Percentiles rank a stretch among this genome's conserved stretches.
Evolutionary conservation across 2,888 invertebrate genomes (phyloP).

Genomic region (Tinea semifulvella): DNA sequence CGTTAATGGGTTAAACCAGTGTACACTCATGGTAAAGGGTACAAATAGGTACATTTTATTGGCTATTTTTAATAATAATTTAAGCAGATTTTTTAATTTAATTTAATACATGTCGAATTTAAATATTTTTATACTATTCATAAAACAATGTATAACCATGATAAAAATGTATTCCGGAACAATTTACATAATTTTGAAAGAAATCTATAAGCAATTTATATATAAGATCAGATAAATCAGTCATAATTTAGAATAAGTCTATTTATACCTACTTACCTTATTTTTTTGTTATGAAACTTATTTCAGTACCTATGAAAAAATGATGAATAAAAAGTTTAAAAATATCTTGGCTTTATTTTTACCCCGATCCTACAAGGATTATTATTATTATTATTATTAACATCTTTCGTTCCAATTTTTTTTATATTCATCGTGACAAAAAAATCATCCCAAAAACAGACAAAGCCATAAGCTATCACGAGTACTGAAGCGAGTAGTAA

Average conservation of each 20-base stretch:
- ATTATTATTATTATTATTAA: too few relatives aligned
- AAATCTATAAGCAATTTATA: conserved; percentile 1
- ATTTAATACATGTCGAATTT: conserved; percentile 46
- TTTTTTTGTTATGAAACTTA: conserved; percentile 63
- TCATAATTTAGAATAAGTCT: conserved; percentile 52
- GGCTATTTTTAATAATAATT: conserved; percentile 44
- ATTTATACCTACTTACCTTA: conserved; percentile 51
- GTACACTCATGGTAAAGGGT: conserved; percentile 60
- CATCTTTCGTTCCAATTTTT: too few relatives aligned
- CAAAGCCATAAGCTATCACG: too few relatives aligned
- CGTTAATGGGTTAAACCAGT: conserved; percentile 36
- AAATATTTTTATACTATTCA: conserved; percentile 58
- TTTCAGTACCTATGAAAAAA: conserved; percentile 56
- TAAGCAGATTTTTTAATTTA: conserved; percentile 28
- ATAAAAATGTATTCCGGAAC: not conserved
- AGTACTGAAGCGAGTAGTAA: too few relatives aligned
- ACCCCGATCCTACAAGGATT: not conserved
- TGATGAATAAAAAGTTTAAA: conserved; percentile 56
- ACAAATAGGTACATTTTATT: conserved; percentile 44
- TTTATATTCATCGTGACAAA: too few relatives aligned
- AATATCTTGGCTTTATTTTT: conserved; percentile 21
- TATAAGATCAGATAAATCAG: conserved; percentile 1
- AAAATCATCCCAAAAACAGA: too few relatives aligned
- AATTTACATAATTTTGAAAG: not conserved
- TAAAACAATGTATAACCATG: conserved; percentile 36